These are phyloP conservation scores for Hyposoter dolosus DNA, from an alignment of 2,888 invertebrate species.

Conservation along the genomic window DNA sequence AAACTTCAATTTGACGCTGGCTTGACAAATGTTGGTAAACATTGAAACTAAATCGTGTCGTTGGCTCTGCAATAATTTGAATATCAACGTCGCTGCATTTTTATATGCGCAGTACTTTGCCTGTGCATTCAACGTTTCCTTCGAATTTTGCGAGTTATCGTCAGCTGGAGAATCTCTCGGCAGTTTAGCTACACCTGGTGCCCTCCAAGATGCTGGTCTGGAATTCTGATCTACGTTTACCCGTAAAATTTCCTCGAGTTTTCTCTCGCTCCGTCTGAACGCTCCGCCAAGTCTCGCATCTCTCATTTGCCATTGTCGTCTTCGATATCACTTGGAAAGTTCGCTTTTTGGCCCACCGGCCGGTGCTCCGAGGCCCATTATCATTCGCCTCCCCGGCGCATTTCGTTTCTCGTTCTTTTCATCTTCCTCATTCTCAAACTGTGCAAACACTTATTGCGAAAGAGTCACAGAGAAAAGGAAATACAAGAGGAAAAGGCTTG, in stretches of 20 bases:
- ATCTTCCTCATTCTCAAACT: neutral
- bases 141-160: slow-evolving; percentile 16
- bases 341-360: slow-evolving; percentile 34
- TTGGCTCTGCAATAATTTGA: neutral
- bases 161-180: slow-evolving; percentile 1
- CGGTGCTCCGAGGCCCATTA: slow-evolving; percentile 64
- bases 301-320: slow-evolving; percentile 26
- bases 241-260: slow-evolving; percentile 35
- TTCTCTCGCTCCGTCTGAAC: neutral
- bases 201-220: slow-evolving; percentile 13
- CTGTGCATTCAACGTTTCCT: slow-evolving; percentile 7
- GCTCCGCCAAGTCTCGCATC: slow-evolving; percentile 36
- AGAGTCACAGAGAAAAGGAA: neutral
- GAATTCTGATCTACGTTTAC: slow-evolving; percentile 42
- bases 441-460: neutral
- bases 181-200: slow-evolving; percentile 30
- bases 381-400: slow-evolving; percentile 45
- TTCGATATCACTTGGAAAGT: slow-evolving; percentile 48
- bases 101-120: neutral
- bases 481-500: neutral
- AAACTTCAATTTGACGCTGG: too few relatives aligned
- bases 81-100: neutral
- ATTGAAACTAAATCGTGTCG: neutral
- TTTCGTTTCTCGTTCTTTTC: neutral
- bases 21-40: too few relatives aligned